Conservation (phyloP, 2,113 vertebrate genomes). For the Poecilia latipinna region DNA sequence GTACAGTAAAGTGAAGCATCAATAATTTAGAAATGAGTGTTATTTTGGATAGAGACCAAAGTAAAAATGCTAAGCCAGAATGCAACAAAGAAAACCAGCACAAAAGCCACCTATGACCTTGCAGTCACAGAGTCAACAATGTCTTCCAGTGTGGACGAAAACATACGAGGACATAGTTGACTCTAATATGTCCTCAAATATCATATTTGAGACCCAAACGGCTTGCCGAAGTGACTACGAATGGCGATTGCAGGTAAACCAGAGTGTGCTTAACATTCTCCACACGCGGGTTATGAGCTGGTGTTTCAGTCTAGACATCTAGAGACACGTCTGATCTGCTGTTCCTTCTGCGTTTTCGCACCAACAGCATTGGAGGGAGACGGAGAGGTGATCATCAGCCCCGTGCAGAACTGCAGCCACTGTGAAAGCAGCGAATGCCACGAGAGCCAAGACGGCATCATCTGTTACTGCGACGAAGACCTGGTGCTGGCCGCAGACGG, state of each 20-base stretch:
- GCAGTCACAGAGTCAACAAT: too few species aligned
- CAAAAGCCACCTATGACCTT: background rate
- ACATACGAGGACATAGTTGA: background rate
- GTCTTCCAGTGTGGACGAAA: background rate
- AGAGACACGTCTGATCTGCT: background rate
- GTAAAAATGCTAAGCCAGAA: too few species aligned
- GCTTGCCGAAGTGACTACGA: too few species aligned
- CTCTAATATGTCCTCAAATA: too few species aligned
- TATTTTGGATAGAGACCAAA: too few species aligned
- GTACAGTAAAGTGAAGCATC: background rate
- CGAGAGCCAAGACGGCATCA: conserved; percentile 79
- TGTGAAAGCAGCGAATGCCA: conserved; percentile 92
- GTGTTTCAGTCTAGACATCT: background rate
- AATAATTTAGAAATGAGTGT: background rate
- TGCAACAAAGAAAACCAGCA: background rate
- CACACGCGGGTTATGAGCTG: background rate
- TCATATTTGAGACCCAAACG: too few species aligned
- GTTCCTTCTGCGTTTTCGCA: background rate
- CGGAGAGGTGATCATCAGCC: conserved; percentile 92
- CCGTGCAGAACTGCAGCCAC: conserved; percentile 96
- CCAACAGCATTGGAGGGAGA: conserved; percentile 90
- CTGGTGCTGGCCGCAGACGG: conserved; percentile 85
- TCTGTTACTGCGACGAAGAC: conserved; percentile 91
- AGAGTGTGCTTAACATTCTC: background rate
- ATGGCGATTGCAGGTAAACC: too few species aligned